Evolutionary conservation across 1,140 invertebrate genomes (phyloP), one percentile per base, ranked within the genome.

Genomic region (Phthorimaea operculella): DNA sequence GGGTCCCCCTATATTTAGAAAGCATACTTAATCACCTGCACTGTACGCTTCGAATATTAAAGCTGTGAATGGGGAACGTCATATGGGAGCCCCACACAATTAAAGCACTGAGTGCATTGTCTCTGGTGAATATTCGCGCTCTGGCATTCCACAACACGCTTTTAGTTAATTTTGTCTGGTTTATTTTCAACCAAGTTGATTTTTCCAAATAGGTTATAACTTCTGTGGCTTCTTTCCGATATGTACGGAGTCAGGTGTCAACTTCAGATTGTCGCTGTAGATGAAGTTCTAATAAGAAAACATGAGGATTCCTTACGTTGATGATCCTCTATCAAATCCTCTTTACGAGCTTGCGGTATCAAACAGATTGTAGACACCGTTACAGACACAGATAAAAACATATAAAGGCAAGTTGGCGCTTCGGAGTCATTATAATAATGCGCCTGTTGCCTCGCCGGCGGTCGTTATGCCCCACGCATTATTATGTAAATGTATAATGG

Each of bases 401-500:
- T 36, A 47, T 39, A 64, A 61, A 67, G 66, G 64, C 58, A 61
- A 53, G 58, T 59, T 62, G 63, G 55, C 61, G 70, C 59, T 62
- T 52, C 52, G 63, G 51, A 60, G 72, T 78, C 70, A 77, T 82
- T 80, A 71, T 63, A 68, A 66, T 68, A 71, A 68, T 66, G 66
- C 63, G 63, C 66, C 58, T 66, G 63, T 58, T 66, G 68, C 52
- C 62, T 68, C 71, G 66, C 64, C 64, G 66, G 63, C 70, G 66
- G 71, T 74, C 75, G 71, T 75, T 70, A 74, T 73, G 72, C 76
- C 74, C 72, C 73, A 72, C 74, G 74, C 74, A 76, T 80, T 79
- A 81, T 81, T 82, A 83, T 82, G 77, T 83, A 80, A 80, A 82
- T 83, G 70, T 64, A 70, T 69, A 73, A 76, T 70, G 72, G 71